Percentiles rank a stretch among this genome's conserved stretches.
phyloP scores from a whole-genome alignment of 2,888 invertebrate species.

The Nemurella pictetii region DNA sequence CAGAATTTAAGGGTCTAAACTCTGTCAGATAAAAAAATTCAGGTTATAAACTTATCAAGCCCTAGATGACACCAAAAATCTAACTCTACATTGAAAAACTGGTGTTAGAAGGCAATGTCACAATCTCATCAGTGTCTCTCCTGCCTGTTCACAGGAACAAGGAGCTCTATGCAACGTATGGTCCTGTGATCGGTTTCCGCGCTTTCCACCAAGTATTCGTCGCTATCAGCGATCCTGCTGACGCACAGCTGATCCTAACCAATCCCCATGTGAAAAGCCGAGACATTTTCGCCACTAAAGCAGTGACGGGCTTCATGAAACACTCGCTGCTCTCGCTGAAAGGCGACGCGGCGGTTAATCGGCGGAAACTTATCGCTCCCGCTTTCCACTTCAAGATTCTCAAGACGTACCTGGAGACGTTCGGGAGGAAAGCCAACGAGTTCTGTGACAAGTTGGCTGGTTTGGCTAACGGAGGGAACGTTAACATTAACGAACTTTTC shows the following conservation, averaged over 20 bases:
- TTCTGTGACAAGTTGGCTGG: neutral
- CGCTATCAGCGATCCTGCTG: neutral
- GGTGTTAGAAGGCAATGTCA: too few relatives aligned
- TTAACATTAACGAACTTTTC: neutral
- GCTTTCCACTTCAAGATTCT: neutral
- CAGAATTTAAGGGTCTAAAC: too few relatives aligned
- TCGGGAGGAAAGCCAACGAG: neutral
- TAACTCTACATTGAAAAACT: too few relatives aligned
- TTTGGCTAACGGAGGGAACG: neutral
- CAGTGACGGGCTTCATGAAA: neutral
- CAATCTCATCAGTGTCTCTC: too few relatives aligned
- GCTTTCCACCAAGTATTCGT: neutral
- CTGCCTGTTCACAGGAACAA: neutral
- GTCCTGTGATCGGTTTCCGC: neutral
- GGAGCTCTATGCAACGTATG: neutral
- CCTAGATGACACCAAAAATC: too few relatives aligned
- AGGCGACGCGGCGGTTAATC: neutral
- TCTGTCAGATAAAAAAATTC: too few relatives aligned
- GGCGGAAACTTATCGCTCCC: neutral
- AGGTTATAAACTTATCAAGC: too few relatives aligned
- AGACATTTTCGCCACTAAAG: neutral
- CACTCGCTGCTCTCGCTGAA: neutral
- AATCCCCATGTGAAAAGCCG: neutral
- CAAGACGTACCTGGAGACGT: slow-evolving; percentile 1
- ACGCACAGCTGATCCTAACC: neutral